Evolutionary conservation across 2,797 vertebrate species (phyloP), one percentile per base, ranked within the genome.

Genomic region (Eulemur rubriventer): DNA sequence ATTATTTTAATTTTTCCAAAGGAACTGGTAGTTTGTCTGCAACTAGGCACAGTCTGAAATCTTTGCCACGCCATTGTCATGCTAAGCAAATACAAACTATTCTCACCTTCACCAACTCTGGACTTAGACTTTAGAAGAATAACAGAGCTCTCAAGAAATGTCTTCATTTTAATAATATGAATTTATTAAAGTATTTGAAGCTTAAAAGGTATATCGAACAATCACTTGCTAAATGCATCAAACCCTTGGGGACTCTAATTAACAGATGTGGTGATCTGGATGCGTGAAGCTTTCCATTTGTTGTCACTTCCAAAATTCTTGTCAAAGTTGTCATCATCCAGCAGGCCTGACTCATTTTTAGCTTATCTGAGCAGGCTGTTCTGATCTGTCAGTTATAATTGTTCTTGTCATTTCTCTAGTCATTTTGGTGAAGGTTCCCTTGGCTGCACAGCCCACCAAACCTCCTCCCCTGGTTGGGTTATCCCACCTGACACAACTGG

Each of bases 341-440:
- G 91, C 85, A 95, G 73, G 11, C 16, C 57, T 73, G 72, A 89
- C 57, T 96, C 96, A 89, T 63, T 84, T 96, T 96, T 80, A 91
- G 95, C 57, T 55, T 87, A n/a, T 78, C 59, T 50, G 83, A 55
- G 78, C 80, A 89, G 57, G 80, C 87, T 96, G 70, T 91, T 96
- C 70, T 48, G 30, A 57, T 65, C 89, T 96, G 91, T 84, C 18
- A 63, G 35, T 75, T 84, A 57, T 65, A 67, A 89, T 91, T 96
- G 17, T 72, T 96, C 50, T 83, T 80, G 24, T 63, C 24, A 75
- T 16, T 91, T 90, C 52, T 89, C 65, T 87, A 50, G 61, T 83
- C 75, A 94, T 81, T 96, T 85, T 50, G 4, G 59, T 87, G 72
- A 84, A 84, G 35, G 26, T 91, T 95, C 84, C 38, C 70, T 30